These are phyloP conservation scores for Tetramorium alpestre DNA, from an alignment of 1,140 invertebrate species.

Conservation along the genomic window DNA sequence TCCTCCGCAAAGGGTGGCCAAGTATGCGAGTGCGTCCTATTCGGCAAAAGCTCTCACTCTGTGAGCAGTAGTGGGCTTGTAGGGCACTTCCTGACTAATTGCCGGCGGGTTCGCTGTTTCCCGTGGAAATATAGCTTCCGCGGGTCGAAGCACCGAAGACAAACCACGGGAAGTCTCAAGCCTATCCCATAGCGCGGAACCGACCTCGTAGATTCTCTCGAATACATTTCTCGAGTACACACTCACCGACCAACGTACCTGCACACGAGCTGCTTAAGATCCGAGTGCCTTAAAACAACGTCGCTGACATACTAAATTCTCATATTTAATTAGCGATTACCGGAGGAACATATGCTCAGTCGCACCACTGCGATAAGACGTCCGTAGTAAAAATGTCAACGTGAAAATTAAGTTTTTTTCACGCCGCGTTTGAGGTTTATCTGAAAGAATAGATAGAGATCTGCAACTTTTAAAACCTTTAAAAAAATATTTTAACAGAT, in stretches of 20 bases:
- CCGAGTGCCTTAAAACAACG: constrained; percentile 42
- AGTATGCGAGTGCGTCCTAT: constrained; percentile 61
- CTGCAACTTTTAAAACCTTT: not conserved
- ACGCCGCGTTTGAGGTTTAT: not conserved
- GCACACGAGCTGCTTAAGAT: constrained; percentile 15
- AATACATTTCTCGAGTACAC: constrained; percentile 38
- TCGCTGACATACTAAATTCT: constrained; percentile 49
- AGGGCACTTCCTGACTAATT: constrained; percentile 79
- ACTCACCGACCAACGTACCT: not conserved
- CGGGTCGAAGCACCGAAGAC: constrained; percentile 68
- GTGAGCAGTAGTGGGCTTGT: constrained; percentile 70
- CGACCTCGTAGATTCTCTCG: constrained; percentile 68
- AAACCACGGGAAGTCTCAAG: constrained; percentile 68
- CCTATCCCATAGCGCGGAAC: constrained; percentile 67
- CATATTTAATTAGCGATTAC: constrained; percentile 69
- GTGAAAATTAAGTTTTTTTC: constrained; percentile 9
- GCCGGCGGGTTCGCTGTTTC: constrained; percentile 69
- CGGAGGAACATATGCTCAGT: constrained; percentile 12
- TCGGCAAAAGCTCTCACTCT: constrained; percentile 65
- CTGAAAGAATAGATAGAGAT: not conserved
- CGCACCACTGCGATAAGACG: not conserved
- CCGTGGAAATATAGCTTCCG: constrained; percentile 77
- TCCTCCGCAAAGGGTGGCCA: constrained; percentile 50
- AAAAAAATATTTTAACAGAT: not conserved
- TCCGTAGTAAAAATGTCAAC: constrained; percentile 17